phyloP scores from a whole-genome alignment of 2,113 vertebrate species.

The Eudorcas thomsonii region DNA sequence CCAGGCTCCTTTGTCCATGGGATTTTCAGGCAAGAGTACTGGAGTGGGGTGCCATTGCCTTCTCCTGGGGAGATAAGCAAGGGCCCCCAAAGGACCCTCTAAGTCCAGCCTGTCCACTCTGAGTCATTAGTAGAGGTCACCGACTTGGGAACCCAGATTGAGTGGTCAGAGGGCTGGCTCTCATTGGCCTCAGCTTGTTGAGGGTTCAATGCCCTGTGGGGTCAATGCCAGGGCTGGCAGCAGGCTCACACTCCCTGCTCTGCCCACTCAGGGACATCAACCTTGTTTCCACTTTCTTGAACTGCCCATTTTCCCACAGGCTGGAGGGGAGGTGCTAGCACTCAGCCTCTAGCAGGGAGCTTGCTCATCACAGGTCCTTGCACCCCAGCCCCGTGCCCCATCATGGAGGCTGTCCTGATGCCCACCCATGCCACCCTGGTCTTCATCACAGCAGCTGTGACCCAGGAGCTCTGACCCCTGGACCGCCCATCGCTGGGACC shows the following conservation, averaged over 20 bases:
- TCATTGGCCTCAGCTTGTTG: not conserved
- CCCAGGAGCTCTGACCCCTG: not conserved
- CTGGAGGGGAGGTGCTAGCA: not conserved
- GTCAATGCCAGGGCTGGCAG: not conserved
- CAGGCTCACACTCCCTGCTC: not conserved
- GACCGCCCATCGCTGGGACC: rapidly evolving
- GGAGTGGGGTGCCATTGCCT: no score
- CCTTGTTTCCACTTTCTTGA: not conserved
- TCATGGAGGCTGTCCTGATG: not conserved
- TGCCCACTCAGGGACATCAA: not conserved
- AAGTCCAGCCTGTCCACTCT: rapidly evolving
- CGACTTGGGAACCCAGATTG: not conserved
- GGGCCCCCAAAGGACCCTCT: rapidly evolving
- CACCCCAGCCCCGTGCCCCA: rapidly evolving
- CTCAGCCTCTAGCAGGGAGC: rapidly evolving
- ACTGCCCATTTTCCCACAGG: not conserved
- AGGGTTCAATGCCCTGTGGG: not conserved
- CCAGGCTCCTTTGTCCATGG: no score
- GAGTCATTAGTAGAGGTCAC: not conserved
- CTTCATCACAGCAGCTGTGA: not conserved
- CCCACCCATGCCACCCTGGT: no score
- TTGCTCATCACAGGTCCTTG: not conserved
- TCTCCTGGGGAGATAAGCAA: no score
- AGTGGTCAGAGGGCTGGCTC: not conserved
- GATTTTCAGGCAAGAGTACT: no score